A percentile compares a stretch with the other conserved stretches of the same genome.
Evolutionary conservation across 2,797 vertebrate species (phyloP).

Genomic region (Meda fulgida): DNA sequence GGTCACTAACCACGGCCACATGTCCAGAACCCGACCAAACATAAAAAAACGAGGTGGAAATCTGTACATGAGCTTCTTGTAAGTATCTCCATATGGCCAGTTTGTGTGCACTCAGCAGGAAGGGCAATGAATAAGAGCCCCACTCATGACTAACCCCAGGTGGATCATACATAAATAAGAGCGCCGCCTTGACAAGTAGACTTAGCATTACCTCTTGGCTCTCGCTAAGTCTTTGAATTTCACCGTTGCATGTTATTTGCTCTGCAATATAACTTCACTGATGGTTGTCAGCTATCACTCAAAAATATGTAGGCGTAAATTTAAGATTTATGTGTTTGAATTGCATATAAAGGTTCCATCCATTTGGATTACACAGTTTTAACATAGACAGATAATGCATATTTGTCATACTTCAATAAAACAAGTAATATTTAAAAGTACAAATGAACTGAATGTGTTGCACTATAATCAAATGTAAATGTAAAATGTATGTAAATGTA

Average conservation of each 20-base stretch:
- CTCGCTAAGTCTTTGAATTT: slow-evolving; percentile 6
- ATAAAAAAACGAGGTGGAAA: slow-evolving; percentile 69
- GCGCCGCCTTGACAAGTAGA: slow-evolving; percentile 46
- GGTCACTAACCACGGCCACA: slow-evolving; percentile 74
- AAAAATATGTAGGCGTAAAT: neutral
- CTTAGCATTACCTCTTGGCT: neutral
- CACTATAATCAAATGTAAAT: neutral
- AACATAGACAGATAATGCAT: neutral
- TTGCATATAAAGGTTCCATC: neutral
- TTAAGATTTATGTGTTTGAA: neutral
- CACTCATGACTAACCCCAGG: slow-evolving; percentile 64
- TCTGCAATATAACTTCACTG: slow-evolving; percentile 19
- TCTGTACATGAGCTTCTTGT: slow-evolving; percentile 80
- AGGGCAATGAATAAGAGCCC: slow-evolving; percentile 52
- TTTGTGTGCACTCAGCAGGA: slow-evolving; percentile 59
- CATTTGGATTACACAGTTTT: neutral
- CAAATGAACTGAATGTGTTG: neutral
- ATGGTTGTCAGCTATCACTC: neutral
- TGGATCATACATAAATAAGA: slow-evolving; percentile 63
- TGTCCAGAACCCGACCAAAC: slow-evolving; percentile 70
- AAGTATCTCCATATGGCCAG: slow-evolving; percentile 79
- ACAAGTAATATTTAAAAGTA: neutral
- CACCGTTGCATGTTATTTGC: slow-evolving; percentile 1
- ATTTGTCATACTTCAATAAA: neutral
- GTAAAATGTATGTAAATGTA: too few species aligned